A percentile compares a stretch with the other conserved stretches of the same genome.
Conservation (phyloP, 2,888 invertebrate genomes). For the Microchrysa polita region DNA sequence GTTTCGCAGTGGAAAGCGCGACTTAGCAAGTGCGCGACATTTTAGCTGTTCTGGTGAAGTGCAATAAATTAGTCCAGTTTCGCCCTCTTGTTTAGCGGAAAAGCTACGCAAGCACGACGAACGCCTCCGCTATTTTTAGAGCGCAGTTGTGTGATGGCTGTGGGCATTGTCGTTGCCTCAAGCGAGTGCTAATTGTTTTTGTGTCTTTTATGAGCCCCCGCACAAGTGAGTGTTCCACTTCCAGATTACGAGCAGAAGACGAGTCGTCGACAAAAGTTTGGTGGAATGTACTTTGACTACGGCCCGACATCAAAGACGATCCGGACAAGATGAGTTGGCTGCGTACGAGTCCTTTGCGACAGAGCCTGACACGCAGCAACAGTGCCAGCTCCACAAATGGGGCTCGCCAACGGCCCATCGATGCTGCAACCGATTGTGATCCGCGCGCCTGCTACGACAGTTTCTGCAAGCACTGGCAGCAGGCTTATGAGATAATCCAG, state of each 20-base stretch:
- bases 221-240: no score
- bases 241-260: no score
- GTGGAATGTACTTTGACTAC: not conserved
- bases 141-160: not conserved
- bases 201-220: not conserved
- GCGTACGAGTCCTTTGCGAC: constrained; percentile 67
- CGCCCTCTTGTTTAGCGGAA: not conserved
- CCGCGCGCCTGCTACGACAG: constrained; percentile 92
- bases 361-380: constrained; percentile 66
- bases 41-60: not conserved
- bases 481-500: constrained; percentile 84
- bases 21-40: not conserved
- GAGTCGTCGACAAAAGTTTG: not conserved
- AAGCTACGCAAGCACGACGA: constrained; percentile 1
- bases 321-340: constrained; percentile 74
- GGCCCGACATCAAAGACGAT: not conserved
- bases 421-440: constrained; percentile 79
- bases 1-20: no score
- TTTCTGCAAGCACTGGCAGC: constrained; percentile 94
- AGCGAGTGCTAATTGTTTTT: not conserved
- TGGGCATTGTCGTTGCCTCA: no score
- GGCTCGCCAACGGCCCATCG: constrained; percentile 69
- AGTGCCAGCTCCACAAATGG: constrained; percentile 64
- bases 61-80: constrained; percentile 18
- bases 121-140: constrained; percentile 36